These are phyloP conservation scores for Caenorhabditis afra DNA, from an alignment of 2,888 invertebrate species.

Conservation along the genomic window DNA sequence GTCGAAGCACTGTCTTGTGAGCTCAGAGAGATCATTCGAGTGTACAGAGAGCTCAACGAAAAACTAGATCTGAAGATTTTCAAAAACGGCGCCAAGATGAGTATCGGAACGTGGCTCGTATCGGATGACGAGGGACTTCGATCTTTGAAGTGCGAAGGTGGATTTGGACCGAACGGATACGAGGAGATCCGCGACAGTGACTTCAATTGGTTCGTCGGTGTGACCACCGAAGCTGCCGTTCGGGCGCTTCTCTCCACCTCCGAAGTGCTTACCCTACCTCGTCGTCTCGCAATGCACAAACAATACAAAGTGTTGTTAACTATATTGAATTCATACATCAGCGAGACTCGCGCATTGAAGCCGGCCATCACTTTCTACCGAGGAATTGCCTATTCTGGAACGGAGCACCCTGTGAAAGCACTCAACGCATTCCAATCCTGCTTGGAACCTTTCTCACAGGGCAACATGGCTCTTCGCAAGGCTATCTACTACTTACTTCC, in stretches of 20 bases:
- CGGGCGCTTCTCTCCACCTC: constrained; percentile 54
- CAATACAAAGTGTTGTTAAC: constrained; percentile 39
- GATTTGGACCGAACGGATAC: constrained; percentile 40
- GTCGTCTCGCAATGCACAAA: constrained; percentile 25
- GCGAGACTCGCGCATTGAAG: constrained; percentile 48
- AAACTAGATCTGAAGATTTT: constrained; percentile 54
- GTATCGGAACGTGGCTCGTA: constrained; percentile 51
- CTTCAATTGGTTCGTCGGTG: constrained; percentile 54
- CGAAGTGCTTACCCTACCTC: constrained; percentile 38
- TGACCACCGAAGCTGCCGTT: constrained; percentile 49
- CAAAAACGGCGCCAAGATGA: constrained; percentile 55
- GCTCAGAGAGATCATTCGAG: constrained; percentile 54
- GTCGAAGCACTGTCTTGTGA: constrained; percentile 48
- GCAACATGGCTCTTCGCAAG: constrained; percentile 66
- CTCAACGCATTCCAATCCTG: constrained; percentile 65
- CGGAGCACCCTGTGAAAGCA: constrained; percentile 67
- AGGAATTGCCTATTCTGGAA: constrained; percentile 72
- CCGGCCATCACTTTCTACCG: constrained; percentile 67
- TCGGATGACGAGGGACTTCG: constrained; percentile 44
- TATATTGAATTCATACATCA: constrained; percentile 51
- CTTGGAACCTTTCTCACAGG: constrained; percentile 57
- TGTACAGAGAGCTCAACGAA: constrained; percentile 53
- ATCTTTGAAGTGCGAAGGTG: constrained; percentile 50
- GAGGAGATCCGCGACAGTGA: constrained; percentile 17
- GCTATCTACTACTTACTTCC: constrained; percentile 62